phyloP scores from a whole-genome alignment of 2,888 invertebrate species.

The Eulithis prunata region DNA sequence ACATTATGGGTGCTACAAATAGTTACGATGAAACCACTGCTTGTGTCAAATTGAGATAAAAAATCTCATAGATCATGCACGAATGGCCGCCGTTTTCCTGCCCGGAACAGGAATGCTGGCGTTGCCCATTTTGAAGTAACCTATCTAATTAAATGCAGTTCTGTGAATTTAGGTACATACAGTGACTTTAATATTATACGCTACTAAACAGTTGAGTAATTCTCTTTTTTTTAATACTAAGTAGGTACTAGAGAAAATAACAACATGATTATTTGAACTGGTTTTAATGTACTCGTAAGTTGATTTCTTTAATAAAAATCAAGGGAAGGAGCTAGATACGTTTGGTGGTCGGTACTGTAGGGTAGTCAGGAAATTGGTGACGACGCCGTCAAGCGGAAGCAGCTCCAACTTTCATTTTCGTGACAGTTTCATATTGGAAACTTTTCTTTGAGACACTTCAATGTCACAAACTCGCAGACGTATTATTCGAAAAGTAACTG shows the following conservation, averaged over 20 bases:
- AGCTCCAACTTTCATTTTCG: not conserved
- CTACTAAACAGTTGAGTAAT: no score
- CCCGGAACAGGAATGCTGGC: conserved; percentile 53
- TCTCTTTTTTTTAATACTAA: no score
- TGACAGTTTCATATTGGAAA: not conserved
- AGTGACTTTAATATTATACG: no score
- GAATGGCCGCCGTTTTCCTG: conserved; percentile 60
- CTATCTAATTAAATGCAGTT: conserved; percentile 5
- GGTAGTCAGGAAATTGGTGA: not conserved
- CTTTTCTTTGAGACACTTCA: not conserved
- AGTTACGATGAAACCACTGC: conserved; percentile 40
- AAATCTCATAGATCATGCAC: conserved; percentile 72
- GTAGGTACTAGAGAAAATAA: no score
- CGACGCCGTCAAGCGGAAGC: not conserved
- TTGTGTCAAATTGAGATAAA: conserved; percentile 40
- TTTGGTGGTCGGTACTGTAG: no score
- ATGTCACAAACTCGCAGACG: not conserved
- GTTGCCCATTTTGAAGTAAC: not conserved
- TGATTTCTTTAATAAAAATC: no score
- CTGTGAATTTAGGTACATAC: not conserved
- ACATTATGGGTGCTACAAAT: no score
- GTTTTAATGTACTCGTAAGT: no score
- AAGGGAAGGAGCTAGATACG: no score
- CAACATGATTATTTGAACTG: no score
- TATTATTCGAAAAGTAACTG: not conserved